Conservation (phyloP, 2,797 vertebrate species). For the Danio albolineatus region DNA sequence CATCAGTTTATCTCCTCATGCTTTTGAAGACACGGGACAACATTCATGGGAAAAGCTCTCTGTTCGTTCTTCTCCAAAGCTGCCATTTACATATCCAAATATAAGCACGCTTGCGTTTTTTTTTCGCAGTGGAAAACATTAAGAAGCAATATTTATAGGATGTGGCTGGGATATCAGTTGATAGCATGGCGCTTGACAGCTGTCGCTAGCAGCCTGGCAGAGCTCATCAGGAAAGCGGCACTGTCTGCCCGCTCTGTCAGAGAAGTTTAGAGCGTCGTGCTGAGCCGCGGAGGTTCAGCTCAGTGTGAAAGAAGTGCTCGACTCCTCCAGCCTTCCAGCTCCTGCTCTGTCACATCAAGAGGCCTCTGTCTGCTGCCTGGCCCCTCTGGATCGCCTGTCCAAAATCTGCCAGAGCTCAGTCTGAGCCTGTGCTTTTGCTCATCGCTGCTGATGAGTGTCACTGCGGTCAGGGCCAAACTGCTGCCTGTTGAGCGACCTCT, state of each 20-base stretch:
- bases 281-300: constrained; percentile 48
- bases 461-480: constrained; percentile 34
- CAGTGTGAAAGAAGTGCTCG: constrained; percentile 51
- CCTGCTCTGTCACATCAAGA: constrained; percentile 60
- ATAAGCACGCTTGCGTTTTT: constrained; percentile 45
- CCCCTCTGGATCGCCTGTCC: constrained; percentile 62
- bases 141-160: constrained; percentile 65
- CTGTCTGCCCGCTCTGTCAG: constrained; percentile 62
- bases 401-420: constrained; percentile 59
- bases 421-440: constrained; percentile 49
- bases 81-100: constrained; percentile 66
- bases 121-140: constrained; percentile 51
- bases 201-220: constrained; percentile 65
- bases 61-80: constrained; percentile 53
- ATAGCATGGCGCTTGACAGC: constrained; percentile 66
- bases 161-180: constrained; percentile 61
- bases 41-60: constrained; percentile 39
- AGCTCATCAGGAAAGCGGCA: constrained; percentile 60
- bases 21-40: constrained; percentile 53
- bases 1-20: constrained; percentile 57
- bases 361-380: constrained; percentile 39
- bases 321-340: constrained; percentile 61
- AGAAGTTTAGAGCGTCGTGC: constrained; percentile 59
- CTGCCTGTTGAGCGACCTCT: constrained; percentile 43
- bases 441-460: constrained; percentile 54